Evolutionary conservation across 2,888 invertebrate species (phyloP).

Genomic region (Bugulina stolonifera): DNA sequence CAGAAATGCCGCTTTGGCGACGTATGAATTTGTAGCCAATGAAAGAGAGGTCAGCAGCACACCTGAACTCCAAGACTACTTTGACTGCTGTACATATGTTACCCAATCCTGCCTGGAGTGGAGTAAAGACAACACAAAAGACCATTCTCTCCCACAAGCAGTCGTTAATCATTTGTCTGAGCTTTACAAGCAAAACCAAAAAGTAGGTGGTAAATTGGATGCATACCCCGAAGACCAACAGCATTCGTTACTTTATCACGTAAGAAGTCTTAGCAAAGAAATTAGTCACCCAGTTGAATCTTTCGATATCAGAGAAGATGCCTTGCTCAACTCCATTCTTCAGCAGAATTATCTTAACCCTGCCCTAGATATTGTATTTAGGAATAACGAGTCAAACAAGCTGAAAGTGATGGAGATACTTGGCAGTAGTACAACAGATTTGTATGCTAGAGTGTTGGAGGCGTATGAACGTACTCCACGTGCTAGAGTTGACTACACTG

Average conservation of each 20-base stretch:
- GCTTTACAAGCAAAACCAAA: background rate
- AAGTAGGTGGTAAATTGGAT: background rate
- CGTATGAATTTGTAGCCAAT: constrained; percentile 70
- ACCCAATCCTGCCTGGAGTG: background rate
- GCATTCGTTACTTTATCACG: background rate
- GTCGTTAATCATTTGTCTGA: background rate
- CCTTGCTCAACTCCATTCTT: constrained; percentile 33
- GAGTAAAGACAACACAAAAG: background rate
- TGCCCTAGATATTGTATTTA: constrained; percentile 66
- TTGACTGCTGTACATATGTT: constrained; percentile 14
- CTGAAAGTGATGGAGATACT: constrained; percentile 68
- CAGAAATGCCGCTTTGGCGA: constrained; percentile 73
- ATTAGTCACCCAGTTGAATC: background rate
- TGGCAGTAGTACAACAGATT: background rate
- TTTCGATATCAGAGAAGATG: constrained; percentile 31
- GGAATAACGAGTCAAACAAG: constrained; percentile 68
- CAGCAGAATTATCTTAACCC: constrained; percentile 42
- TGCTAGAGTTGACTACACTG: background rate
- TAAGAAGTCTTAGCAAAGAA: background rate
- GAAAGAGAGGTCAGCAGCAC: background rate
- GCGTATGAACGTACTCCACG: background rate
- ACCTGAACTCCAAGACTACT: background rate
- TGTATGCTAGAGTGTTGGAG: background rate
- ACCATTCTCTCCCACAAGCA: background rate
- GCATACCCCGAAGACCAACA: background rate